Evolutionary conservation across 1,140 invertebrate species (phyloP).

Genomic region (Diorhabda sublineata): DNA sequence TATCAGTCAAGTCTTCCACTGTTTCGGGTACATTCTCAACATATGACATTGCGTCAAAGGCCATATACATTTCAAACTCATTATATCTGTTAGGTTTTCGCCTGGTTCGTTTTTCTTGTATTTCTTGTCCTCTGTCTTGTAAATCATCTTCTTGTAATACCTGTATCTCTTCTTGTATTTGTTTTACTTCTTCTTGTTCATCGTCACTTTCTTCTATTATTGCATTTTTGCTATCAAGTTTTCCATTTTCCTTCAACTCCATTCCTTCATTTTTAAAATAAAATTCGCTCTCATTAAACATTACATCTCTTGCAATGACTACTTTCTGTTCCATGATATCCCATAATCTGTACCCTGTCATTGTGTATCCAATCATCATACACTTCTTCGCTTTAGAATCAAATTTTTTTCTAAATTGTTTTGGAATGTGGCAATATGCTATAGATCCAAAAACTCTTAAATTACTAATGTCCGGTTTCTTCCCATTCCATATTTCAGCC

Average conservation of each 20-base stretch:
- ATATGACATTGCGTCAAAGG: conserved; percentile 20
- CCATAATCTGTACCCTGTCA: conserved; percentile 24
- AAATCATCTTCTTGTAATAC: background rate
- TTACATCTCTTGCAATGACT: too few species aligned
- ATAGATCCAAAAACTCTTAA: conserved; percentile 36
- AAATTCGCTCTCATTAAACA: too few species aligned
- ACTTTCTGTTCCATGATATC: background rate
- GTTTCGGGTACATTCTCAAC: conserved; percentile 21
- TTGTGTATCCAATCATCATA: conserved; percentile 31
- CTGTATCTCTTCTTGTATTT: background rate
- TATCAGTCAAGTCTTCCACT: background rate
- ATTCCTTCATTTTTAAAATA: too few species aligned
- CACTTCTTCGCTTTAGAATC: conserved; percentile 30
- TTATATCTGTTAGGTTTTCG: conserved; percentile 8
- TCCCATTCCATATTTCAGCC: conserved; percentile 29
- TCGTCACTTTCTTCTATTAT: background rate
- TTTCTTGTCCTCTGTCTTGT: background rate
- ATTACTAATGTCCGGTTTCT: conserved; percentile 36
- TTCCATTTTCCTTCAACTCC: too few species aligned
- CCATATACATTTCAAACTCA: conserved; percentile 25
- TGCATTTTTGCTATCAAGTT: background rate
- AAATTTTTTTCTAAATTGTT: conserved; percentile 32
- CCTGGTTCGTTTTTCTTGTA: background rate
- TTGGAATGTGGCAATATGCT: conserved; percentile 37
- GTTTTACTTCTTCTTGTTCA: background rate